Evolutionary conservation across 1,140 invertebrate genomes (phyloP).

Genomic region (Aphidius gifuensis): DNA sequence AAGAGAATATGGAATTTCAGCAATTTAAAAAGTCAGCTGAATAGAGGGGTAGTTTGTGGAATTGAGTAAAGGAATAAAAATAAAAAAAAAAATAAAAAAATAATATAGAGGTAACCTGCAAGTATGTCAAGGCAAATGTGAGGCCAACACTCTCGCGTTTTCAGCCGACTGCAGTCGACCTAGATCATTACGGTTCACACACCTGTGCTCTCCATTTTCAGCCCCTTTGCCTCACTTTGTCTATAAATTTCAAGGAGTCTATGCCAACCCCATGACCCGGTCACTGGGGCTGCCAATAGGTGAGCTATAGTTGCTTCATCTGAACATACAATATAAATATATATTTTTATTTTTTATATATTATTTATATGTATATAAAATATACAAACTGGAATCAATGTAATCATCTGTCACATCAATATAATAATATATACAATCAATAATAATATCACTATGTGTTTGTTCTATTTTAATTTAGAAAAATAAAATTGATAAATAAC

Average conservation of each 20-base stretch:
- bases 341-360: too few relatives aligned
- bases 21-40: too few relatives aligned
- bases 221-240: too few relatives aligned
- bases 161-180: constrained; percentile 29
- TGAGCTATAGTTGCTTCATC: too few relatives aligned
- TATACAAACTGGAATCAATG: too few relatives aligned
- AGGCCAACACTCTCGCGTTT: constrained; percentile 41
- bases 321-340: constrained; percentile 1
- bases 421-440: too few relatives aligned
- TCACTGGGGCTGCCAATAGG: constrained; percentile 1
- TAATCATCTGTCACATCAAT: too few relatives aligned
- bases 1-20: too few relatives aligned
- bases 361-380: background rate
- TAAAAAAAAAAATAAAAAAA: constrained; percentile 2
- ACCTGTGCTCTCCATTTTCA: constrained; percentile 19
- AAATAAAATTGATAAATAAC: too few relatives aligned
- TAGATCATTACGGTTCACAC: constrained; percentile 38
- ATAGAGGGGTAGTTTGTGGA: background rate
- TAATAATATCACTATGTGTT: too few relatives aligned
- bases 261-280: constrained; percentile 22
- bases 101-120: constrained; percentile 40
- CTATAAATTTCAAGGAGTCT: constrained; percentile 5
- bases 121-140: constrained; percentile 43
- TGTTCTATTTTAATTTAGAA: too few relatives aligned
- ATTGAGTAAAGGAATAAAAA: constrained; percentile 16